Evolutionary conservation across 2,888 invertebrate genomes (phyloP).

Genomic region (Plebejus anna): DNA sequence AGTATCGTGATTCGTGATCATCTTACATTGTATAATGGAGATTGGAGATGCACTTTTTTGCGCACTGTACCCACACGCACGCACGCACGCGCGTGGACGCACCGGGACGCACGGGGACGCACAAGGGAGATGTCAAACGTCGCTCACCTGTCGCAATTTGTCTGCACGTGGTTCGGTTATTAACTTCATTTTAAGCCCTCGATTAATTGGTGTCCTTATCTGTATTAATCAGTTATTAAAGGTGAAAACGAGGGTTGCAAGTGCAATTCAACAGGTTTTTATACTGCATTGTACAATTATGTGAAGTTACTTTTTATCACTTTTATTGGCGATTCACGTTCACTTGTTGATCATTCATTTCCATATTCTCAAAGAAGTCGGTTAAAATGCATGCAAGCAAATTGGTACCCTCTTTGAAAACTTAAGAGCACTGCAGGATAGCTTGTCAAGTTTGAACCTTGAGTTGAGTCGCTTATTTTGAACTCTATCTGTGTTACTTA

Average conservation of each 20-base stretch:
- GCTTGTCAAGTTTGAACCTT: neutral
- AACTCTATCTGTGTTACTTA: too few species aligned
- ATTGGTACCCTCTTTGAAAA: neutral
- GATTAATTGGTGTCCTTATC: slow-evolving; percentile 68
- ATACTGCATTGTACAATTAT: neutral
- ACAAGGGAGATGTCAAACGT: slow-evolving; percentile 25
- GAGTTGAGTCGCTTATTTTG: neutral
- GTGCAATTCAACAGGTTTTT: neutral
- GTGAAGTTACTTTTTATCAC: neutral
- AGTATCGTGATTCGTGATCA: neutral
- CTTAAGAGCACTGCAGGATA: neutral
- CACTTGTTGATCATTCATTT: neutral
- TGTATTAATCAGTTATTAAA: slow-evolving; percentile 39
- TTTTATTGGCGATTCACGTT: neutral
- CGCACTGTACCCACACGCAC: neutral
- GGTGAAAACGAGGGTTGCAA: neutral
- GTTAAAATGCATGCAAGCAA: neutral
- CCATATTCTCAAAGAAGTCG: neutral
- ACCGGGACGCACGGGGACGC: neutral
- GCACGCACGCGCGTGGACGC: neutral
- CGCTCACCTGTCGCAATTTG: slow-evolving; percentile 65
- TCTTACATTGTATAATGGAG: neutral
- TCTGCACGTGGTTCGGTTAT: slow-evolving; percentile 68
- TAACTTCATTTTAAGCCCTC: slow-evolving; percentile 59
- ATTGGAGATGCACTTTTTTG: slow-evolving; percentile 5